Base-by-base conservation (phyloP, 2,888 invertebrate species). In the Cephus nigrinus region DNA sequence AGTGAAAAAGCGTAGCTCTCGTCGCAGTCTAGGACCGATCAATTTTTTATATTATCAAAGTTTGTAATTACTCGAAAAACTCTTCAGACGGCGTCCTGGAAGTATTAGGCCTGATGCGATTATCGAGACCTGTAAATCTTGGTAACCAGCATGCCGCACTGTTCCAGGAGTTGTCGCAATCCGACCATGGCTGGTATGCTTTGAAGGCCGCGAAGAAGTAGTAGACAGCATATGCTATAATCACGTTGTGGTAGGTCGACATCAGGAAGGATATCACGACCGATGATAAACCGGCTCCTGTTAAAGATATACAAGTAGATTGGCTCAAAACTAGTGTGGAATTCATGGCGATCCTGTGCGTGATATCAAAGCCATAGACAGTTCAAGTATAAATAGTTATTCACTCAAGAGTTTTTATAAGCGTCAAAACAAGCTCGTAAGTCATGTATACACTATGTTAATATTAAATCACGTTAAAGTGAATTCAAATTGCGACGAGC, bases 231-330 rank as follows among this genome's bases (percentile, higher is more conserved):
- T 98, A 98, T 80, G 97, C 97, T 92, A 98, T 98, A 91, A 98
- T 97, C 85, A 98, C 97, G 92, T 97, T 98, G 92, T 98, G 98
- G 92, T 98, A 98, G 76, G 98, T 97, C 84, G 98, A 97, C 95
- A 98, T 96, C 90, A 98, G 93, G 93, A 98, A 98, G 84, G 98
- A 98, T 91, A 98, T 97, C 91, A 98, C 95, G 82, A 98, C 98
- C 91, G 97, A 98, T 80, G 98, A 97, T 86, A 98, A 93, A 79
- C 98, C 98, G 84, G 97, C 97, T 88, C 98, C 98, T 98, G 92
- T n/a, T 93, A 93, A 77, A 82, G n/a, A 75, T 12, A 31, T 31
- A 33, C 35, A 32, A 36, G 33, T 76, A 15, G 30, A 75, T 12
- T 23, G 33, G 9, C 9, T 55, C 1, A 23, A 55, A 23, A 9